Evolutionary conservation across 2,888 invertebrate genomes (phyloP).

Genomic region (Dyspetes luteomarginatus): DNA sequence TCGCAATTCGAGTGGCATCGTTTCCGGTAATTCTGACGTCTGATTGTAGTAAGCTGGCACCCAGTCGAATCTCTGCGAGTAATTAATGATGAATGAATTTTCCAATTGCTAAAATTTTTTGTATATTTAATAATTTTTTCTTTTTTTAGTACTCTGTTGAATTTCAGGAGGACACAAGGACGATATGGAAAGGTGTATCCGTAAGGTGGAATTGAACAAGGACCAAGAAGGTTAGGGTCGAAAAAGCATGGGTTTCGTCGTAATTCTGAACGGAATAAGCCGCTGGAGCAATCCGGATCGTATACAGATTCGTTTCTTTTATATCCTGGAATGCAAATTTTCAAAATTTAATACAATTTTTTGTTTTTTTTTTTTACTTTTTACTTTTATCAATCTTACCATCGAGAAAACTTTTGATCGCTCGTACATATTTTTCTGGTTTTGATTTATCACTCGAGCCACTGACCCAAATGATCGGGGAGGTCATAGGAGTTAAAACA

Average conservation of each 20-base stretch:
- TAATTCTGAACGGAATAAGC: neutral
- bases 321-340: constrained; percentile 69
- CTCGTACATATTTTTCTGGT: constrained; percentile 68
- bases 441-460: constrained; percentile 54
- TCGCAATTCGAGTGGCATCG: constrained; percentile 75
- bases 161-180: constrained; percentile 76
- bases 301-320: constrained; percentile 67
- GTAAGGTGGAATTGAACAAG: constrained; percentile 75
- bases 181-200: constrained; percentile 72
- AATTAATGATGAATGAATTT: neutral
- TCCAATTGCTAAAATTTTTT: neutral
- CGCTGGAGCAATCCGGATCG: constrained; percentile 67
- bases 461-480: constrained; percentile 75
- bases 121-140: neutral
- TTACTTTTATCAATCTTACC: constrained; percentile 65
- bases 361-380: neutral
- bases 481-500: constrained; percentile 66
- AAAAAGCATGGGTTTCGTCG: constrained; percentile 74
- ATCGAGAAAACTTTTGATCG: constrained; percentile 70
- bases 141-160: constrained; percentile 74
- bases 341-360: neutral
- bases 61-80: constrained; percentile 77
- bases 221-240: constrained; percentile 71
- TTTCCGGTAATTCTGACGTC: constrained; percentile 72
- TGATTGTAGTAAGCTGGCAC: constrained; percentile 74